phyloP scores from a whole-genome alignment of 2,888 invertebrate species.

The Cyaniris semiargus region DNA sequence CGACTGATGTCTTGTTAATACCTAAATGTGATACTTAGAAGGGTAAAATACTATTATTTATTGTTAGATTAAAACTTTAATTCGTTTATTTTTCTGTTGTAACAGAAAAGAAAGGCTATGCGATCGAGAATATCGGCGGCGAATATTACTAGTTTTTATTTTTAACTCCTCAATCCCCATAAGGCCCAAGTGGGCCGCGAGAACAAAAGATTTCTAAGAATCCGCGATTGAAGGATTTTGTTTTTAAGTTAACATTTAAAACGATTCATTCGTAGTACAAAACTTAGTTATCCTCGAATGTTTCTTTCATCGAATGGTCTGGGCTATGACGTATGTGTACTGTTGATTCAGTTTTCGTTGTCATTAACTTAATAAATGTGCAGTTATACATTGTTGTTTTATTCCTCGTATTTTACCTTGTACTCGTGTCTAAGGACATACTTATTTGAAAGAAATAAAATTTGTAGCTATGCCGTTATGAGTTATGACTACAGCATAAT shows the following conservation, averaged over 20 bases:
- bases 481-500: too few relatives aligned
- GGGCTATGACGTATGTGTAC: constrained; percentile 1
- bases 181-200: too few relatives aligned
- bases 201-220: too few relatives aligned
- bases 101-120: not conserved
- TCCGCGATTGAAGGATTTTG: too few relatives aligned
- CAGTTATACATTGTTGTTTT: constrained; percentile 15
- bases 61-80: constrained; percentile 26
- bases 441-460: too few relatives aligned
- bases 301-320: not conserved
- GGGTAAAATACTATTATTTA: constrained; percentile 37
- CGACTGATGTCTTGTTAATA: constrained; percentile 69
- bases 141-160: constrained; percentile 8
- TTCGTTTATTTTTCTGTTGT: not conserved
- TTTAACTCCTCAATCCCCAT: too few relatives aligned
- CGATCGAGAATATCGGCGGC: not conserved
- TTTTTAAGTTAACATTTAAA: not conserved
- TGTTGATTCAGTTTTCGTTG: constrained; percentile 8
- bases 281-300: not conserved
- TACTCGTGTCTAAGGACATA: too few relatives aligned
- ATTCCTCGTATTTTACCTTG: not conserved
- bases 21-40: constrained; percentile 63
- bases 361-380: constrained; percentile 15
- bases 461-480: too few relatives aligned
- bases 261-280: not conserved